phyloP scores from a whole-genome alignment of 2,888 invertebrate genomes.

The Cheilosia impressa region DNA sequence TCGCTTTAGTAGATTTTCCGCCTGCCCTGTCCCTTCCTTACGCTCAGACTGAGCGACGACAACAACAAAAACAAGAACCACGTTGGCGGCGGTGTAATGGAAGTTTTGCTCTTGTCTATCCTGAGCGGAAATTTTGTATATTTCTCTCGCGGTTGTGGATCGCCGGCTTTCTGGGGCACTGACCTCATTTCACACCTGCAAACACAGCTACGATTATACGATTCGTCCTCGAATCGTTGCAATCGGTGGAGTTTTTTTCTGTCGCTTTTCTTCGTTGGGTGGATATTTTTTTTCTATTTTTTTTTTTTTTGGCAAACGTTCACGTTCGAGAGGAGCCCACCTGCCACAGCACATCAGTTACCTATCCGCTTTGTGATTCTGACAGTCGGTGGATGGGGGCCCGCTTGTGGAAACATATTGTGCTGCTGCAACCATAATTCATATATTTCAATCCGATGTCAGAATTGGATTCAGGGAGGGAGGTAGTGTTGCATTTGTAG shows the following conservation, averaged over 20 bases:
- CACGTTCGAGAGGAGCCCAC: conserved; percentile 28
- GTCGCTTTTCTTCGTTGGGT: neutral
- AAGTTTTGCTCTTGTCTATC: conserved; percentile 4
- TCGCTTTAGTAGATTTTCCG: conserved; percentile 72
- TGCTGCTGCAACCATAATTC: conserved; percentile 63
- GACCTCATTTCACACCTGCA: conserved; percentile 63
- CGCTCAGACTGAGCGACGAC: conserved; percentile 15
- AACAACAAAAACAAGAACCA: neutral
- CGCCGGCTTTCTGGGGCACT: conserved; percentile 35
- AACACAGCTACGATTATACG: conserved; percentile 22
- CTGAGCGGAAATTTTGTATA: conserved; percentile 11
- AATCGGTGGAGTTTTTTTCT: neutral
- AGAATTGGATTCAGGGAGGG: conserved; percentile 9
- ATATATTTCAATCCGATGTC: conserved; percentile 69
- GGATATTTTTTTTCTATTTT: neutral
- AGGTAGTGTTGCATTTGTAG: neutral
- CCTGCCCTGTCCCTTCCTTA: conserved; percentile 25
- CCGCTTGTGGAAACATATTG: conserved; percentile 51
- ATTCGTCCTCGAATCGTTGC: conserved; percentile 46
- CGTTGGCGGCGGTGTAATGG: conserved; percentile 15
- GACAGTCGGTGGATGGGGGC: conserved; percentile 32
- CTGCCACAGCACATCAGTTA: conserved; percentile 63
- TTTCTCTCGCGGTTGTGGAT: conserved; percentile 37
- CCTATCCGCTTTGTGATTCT: conserved; percentile 61
- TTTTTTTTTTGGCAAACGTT: conserved; percentile 47